These are phyloP conservation scores for Coenonympha glycerion DNA, from an alignment of 2,888 invertebrate species.

Conservation along the genomic window DNA sequence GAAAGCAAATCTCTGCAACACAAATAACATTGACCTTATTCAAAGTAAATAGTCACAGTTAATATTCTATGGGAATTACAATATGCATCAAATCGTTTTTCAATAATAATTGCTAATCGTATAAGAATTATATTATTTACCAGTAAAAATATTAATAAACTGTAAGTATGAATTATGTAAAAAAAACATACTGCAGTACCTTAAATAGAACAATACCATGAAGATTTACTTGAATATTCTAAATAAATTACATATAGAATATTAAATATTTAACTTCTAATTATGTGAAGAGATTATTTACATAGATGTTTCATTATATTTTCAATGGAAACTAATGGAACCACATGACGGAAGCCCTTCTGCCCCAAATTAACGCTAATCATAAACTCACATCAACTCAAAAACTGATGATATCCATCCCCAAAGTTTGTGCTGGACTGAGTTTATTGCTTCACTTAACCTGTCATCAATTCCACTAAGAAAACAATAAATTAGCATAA, in stretches of 20 bases:
- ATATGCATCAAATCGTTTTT: no score
- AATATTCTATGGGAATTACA: not conserved
- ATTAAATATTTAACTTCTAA: not conserved
- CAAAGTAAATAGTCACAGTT: not conserved
- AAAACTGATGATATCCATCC: conserved; percentile 35
- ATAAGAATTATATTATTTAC: no score
- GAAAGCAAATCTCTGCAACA: not conserved
- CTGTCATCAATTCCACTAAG: conserved; percentile 49
- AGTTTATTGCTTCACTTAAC: conserved; percentile 40
- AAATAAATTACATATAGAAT: not conserved
- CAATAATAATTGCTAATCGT: no score
- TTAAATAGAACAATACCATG: no score
- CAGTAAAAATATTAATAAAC: no score
- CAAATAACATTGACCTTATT: not conserved
- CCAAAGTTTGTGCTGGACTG: conserved; percentile 40
- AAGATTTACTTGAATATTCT: not conserved
- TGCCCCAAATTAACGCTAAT: conserved; percentile 31
- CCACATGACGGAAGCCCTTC: conserved; percentile 32
- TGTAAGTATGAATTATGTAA: no score
- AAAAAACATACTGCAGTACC: no score
- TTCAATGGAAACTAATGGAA: conserved; percentile 23
- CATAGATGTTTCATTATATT: conserved; percentile 3
- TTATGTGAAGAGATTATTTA: not conserved
- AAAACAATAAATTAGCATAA: conserved; percentile 37
- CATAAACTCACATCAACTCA: conserved; percentile 42